Base-by-base conservation (phyloP, 2,888 invertebrate genomes). In the Allolobophora icterica region DNA sequence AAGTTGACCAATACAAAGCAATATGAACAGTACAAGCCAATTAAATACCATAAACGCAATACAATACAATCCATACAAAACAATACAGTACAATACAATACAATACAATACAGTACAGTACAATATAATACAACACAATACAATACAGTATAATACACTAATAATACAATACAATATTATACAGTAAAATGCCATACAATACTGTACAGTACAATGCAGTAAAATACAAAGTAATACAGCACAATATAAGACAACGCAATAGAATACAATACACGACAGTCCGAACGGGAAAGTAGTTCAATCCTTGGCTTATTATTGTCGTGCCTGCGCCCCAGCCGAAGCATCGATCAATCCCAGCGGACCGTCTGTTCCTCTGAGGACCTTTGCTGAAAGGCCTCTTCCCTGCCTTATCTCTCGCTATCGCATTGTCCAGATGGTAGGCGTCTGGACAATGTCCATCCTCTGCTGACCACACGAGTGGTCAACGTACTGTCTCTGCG, bases 351-450 rank as follows among this genome's bases (percentile, higher is more conserved):
- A 71, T n/a, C n/a, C 71, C 30, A 71, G 6, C 11, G 1, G n/a
- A n/a, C 0, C 71, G 4, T n/a, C n/a, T 71, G 11, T 11, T n/a
- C 71, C 30, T n/a, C 71, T n/a, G 71, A n/a, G 71, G 71, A 71
- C 71, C 8, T 2, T 11, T 71, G n/a, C n/a, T 71, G 17, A 11
- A 1, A 52, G 21, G 15, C 13, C 42, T 15, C 24, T 4, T 52
- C 52, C 19, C 71, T 71, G 30, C n/a, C n/a, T 30, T 71, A 71
- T 52, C 52, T 52, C 19, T 52, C n/a, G n/a, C n/a, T 71, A 71
- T 71, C 71, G 71, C 71, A 71, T 71, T n/a, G 71, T 24, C 71
- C 71, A 71, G 71, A 71, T 71, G 71, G 21, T 71, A 71, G 71
- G n/a, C 71, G 30, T 71, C 71, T 71, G 71, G 71, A 71, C 71